Percentiles rank a stretch among this genome's conserved stretches.
phyloP scores from a whole-genome alignment of 2,888 invertebrate species.

The Prenolepis imparis region DNA sequence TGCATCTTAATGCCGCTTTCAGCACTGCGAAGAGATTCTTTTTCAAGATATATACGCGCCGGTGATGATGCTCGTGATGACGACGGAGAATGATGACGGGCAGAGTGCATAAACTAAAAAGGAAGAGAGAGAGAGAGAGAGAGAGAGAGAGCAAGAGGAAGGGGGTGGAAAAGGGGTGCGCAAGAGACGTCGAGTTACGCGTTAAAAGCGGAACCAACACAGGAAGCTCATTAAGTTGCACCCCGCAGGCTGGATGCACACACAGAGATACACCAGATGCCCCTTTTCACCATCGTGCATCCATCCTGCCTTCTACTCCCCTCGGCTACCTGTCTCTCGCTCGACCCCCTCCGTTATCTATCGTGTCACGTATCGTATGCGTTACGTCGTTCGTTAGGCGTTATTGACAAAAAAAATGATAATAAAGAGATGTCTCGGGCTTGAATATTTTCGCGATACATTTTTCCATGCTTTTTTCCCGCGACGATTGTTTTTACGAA shows the following conservation, averaged over 20 bases:
- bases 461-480: neutral
- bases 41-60: constrained; percentile 28
- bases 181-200: constrained; percentile 69
- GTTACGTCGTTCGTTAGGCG: constrained; percentile 71
- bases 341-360: constrained; percentile 59
- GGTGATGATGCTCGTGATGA: constrained; percentile 33
- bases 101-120: constrained; percentile 18
- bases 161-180: constrained; percentile 25
- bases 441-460: constrained; percentile 51
- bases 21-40: constrained; percentile 33
- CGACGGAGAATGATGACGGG: constrained; percentile 28
- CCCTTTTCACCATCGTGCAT: constrained; percentile 47
- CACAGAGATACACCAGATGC: constrained; percentile 66
- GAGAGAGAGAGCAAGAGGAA: neutral
- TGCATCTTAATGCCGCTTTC: constrained; percentile 44
- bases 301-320: constrained; percentile 50
- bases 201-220: constrained; percentile 78
- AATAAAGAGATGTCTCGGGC: constrained; percentile 68
- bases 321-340: constrained; percentile 66
- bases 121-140: constrained; percentile 19
- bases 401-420: constrained; percentile 76
- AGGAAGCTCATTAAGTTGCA: constrained; percentile 80
- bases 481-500: neutral
- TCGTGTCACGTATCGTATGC: constrained; percentile 61
- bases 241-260: constrained; percentile 73